Evolutionary conservation across 2,113 vertebrate species (phyloP), one percentile per base, ranked within the genome.

Genomic region (Anolis carolinensis): DNA sequence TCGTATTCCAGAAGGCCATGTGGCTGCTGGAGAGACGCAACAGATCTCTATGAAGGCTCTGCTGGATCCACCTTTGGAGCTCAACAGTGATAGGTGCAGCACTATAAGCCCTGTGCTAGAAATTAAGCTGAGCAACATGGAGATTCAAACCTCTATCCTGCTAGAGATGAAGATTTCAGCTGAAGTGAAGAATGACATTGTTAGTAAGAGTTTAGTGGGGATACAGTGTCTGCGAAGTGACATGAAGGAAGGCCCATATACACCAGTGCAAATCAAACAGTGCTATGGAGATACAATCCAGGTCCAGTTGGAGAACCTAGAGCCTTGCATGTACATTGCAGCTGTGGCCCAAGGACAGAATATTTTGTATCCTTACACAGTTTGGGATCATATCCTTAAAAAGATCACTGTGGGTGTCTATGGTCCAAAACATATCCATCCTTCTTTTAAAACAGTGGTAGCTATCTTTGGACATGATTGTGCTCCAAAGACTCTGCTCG

Each of bases 341-440:
- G 92, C 97, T 0, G 97, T 99, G 0, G 97, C 97, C 30, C 97
- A 98, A 27, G 97, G 97, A 27, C 96, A 97, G 11, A 95, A 91
- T 25, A 90, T 98, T 23, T 88, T 96, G 18, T 96, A 97, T 78
- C 97, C 97, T 44, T 94, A 96, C 90, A 98, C 97, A 0, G 98
- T 99, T 30, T 99, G 99, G 99, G 98, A 99, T 44, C 96, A 98
- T 81, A 98, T 99, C 89, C 92, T 96, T 62, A 99, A 99, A 89
- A 98, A 97, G 88, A 94, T 99, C 81, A 99, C 98, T 0, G 94
- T 99, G 85, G 99, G 98, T 0, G 97, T 99, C 0, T 99, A 99
- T 0, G 99, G 99, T 23, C 99, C 99, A 36, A 99, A 99, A 87
- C 98, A 99, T 88, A 98, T 99, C 59, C 99, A 99, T 80, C 99